Base-by-base conservation (phyloP, 2,888 invertebrate species). In the Drosophila villosipedis region DNA sequence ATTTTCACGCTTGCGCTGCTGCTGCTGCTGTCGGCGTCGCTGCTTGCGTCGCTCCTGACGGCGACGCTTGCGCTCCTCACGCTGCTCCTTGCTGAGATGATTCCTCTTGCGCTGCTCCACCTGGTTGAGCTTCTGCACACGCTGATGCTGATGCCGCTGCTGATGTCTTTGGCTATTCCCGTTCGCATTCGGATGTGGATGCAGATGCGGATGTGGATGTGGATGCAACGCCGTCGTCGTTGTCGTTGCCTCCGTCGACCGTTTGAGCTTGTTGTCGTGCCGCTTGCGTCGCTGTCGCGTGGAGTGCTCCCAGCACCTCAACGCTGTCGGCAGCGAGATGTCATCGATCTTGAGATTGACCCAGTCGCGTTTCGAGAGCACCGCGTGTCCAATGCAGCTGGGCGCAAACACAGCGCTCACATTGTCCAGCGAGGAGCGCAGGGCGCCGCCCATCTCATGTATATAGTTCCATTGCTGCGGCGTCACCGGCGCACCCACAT, bases 401-500 rank as follows among this genome's bases (percentile, higher is more conserved):
- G 98, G 98, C 0, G 98, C 98, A 92, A 98, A 98, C 3, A 97
- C 96, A 0, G 98, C 97, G 81, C 97, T 96, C 16, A 98, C 98
- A 91, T 97, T 96, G 80, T 96, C 95, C 82, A 98, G 95, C 33
- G 98, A 97, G 67, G 95, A 95, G 37, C 97, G 95, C 70, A 98
- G 94, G 35, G 97, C 96, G 72, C 97, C 96, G 1, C 98, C 98
- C 94, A 98, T 97, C 91, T 96, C 96, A 91, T 98, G 97, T 71
- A 98, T 97, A 88, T 97, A 97, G 87, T 98, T 97, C 98, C 98
- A 98, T 90, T 98, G 98, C 70, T 97, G 96, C 64, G 97, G 96
- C 19, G 97, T 96, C 3, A 97, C 96, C 1, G 98, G 98, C 0
- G 97, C 96, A 0, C 97, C 97, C 2, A 98, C 97, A 87, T 98